These are phyloP conservation scores for Pollenia griseotomentosa DNA, from an alignment of 2,888 invertebrate genomes.

Conservation along the genomic window DNA sequence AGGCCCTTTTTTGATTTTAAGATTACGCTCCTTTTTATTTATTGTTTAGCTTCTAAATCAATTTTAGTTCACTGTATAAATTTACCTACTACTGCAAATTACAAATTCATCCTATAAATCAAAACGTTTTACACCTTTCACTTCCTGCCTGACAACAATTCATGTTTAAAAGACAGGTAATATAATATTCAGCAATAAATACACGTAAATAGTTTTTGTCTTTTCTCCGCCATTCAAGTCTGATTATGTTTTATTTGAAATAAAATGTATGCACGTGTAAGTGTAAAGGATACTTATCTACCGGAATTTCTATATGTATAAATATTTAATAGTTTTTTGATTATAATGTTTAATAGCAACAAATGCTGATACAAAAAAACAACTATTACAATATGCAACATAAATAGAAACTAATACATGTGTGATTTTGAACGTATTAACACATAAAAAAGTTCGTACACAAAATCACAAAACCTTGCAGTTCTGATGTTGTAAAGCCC, in stretches of 20 bases:
- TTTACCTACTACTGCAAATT: too few species aligned
- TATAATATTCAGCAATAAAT: constrained; percentile 42
- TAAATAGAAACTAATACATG: constrained; percentile 16
- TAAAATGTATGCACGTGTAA: constrained; percentile 3
- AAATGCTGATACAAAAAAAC: constrained; percentile 5
- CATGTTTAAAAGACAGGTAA: constrained; percentile 36
- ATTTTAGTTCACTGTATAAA: too few species aligned
- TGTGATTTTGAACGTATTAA: constrained; percentile 30
- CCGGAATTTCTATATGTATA: constrained; percentile 33
- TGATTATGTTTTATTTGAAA: constrained; percentile 17
- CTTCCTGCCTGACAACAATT: constrained; percentile 17
- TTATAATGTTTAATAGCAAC: constrained; percentile 57
- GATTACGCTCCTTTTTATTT: too few species aligned
- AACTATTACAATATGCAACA: constrained; percentile 2
- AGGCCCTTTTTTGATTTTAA: too few species aligned
- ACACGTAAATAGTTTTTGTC: constrained; percentile 21
- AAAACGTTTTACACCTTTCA: constrained; percentile 17
- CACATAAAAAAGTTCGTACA: neutral
- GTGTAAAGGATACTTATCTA: neutral
- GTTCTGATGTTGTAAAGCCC: neutral
- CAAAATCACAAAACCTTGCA: neutral
- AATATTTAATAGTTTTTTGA: constrained; percentile 69
- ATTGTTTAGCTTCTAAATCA: too few species aligned
- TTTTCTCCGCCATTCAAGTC: neutral
- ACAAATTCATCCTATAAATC: constrained; percentile 12